Evolutionary conservation across 2,888 invertebrate species (phyloP), one percentile per base, ranked within the genome.

Genomic region (Zelleria hepariella): DNA sequence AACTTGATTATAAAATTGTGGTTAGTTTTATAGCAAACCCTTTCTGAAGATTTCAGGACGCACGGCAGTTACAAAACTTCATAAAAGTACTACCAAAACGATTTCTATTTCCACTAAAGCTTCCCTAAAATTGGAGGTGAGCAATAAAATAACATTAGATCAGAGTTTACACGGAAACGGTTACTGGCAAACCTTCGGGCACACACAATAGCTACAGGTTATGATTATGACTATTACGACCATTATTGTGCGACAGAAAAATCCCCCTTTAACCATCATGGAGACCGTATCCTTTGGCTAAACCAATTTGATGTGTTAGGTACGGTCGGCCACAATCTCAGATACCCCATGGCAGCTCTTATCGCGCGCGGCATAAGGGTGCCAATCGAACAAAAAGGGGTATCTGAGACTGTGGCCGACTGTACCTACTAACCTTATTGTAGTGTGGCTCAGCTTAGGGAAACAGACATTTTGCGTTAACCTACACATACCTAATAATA

Each of bases 81-180:
- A 42, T 42, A 3, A 15, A 10, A 10, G 2, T 42, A 42, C 15
- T 15, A 15, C 15, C 5, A n/a, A n/a, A n/a, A n/a, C n/a, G n/a
- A 15, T 10, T 15, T 15, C 32, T 2, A 42, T 42, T 42, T 42
- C 15, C 32, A 42, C 15, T 10, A 42, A 42, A 10, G 15, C 15
- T 42, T 42, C 15, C 32, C 75, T 68, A 72, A 72, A 78, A 81
- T 78, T 76, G 80, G 71, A 74, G 67, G 68, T 66, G 62, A 64
- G 73, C 74, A 75, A 77, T 82, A 80, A 78, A 66, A 82, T 82
- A 80, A 83, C 72, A 70, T 76, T 72, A 67, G 66, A 72, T 69
- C 56, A 56, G 6, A 32, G 32, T 56, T 56, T 42, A 8, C n/a
- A 53, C 25, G 23, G n/a, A 5, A 23, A 26, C 32, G 2, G 53